Conservation (phyloP, 2,113 vertebrate species). For the Platichthys stellatus region DNA sequence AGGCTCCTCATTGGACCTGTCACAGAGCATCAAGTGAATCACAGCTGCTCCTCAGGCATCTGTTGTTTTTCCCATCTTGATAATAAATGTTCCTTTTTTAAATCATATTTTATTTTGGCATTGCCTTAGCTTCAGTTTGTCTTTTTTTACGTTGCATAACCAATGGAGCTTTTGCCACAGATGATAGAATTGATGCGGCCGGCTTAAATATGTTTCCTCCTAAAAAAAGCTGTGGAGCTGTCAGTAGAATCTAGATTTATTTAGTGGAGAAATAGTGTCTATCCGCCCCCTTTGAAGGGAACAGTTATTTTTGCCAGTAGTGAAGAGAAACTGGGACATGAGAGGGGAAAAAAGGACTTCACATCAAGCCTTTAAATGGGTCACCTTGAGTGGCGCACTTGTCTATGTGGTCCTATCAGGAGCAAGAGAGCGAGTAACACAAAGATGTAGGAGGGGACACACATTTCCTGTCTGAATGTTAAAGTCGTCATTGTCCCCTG, state of each 20-base stretch:
- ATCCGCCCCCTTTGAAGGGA: constrained; percentile 56
- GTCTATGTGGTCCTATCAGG: constrained; percentile 64
- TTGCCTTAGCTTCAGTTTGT: background rate
- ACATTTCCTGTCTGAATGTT: constrained; percentile 44
- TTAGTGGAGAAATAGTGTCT: constrained; percentile 32
- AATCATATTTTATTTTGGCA: constrained; percentile 22
- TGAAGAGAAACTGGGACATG: constrained; percentile 75
- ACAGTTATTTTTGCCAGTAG: constrained; percentile 76
- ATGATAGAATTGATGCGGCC: constrained; percentile 23
- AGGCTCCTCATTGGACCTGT: constrained; percentile 18
- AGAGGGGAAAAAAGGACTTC: constrained; percentile 62
- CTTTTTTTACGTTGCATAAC: constrained; percentile 33
- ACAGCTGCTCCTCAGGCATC: constrained; percentile 35
- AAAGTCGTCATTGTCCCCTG: constrained; percentile 48
- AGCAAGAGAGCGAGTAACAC: constrained; percentile 39
- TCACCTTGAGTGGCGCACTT: constrained; percentile 78
- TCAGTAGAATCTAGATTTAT: constrained; percentile 56
- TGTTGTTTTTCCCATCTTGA: constrained; percentile 49
- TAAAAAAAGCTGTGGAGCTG: constrained; percentile 52
- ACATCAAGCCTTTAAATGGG: constrained; percentile 77
- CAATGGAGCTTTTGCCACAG: constrained; percentile 1
- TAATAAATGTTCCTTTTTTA: constrained; percentile 31
- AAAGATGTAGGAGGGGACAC: constrained; percentile 30
- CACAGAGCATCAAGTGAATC: constrained; percentile 45
- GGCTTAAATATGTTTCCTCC: constrained; percentile 28